These are phyloP conservation scores for Sinosuthora webbiana DNA, from an alignment of 2,113 vertebrate species.

Conservation along the genomic window DNA sequence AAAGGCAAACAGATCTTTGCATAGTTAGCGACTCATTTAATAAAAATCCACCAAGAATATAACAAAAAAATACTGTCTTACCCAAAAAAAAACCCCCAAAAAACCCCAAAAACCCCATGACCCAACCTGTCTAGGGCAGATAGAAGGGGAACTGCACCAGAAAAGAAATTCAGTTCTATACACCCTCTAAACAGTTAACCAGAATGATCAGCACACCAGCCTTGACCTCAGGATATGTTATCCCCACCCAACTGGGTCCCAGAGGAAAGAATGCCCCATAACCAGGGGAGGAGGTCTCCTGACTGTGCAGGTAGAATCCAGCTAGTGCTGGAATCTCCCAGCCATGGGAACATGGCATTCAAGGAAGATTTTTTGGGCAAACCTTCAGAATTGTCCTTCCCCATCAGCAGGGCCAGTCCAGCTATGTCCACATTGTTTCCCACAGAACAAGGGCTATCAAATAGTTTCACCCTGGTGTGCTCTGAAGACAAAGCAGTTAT, in stretches of 20 bases:
- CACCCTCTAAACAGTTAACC: neutral
- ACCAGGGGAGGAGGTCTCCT: neutral
- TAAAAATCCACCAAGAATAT: neutral
- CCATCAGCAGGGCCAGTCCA: rapidly evolving
- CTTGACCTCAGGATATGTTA: neutral
- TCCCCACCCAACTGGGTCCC: neutral
- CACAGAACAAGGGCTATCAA: neutral
- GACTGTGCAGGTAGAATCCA: neutral
- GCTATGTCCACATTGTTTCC: neutral
- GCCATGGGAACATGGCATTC: rapidly evolving
- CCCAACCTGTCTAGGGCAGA: neutral
- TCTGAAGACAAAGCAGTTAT: neutral
- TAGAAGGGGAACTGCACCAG: neutral
- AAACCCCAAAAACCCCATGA: neutral
- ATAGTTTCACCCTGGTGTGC: rapidly evolving
- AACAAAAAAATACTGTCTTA: neutral
- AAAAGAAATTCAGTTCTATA: neutral
- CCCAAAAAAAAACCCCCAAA: no score
- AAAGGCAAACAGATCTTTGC: neutral
- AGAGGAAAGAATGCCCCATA: neutral
- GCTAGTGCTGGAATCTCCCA: neutral
- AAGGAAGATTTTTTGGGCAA: neutral
- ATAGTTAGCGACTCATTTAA: neutral
- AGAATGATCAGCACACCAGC: neutral
- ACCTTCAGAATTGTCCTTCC: rapidly evolving